Percentiles rank a stretch among this genome's conserved stretches.
phyloP scores from a whole-genome alignment of 2,888 invertebrate species.

The Tubulanus polymorphus region DNA sequence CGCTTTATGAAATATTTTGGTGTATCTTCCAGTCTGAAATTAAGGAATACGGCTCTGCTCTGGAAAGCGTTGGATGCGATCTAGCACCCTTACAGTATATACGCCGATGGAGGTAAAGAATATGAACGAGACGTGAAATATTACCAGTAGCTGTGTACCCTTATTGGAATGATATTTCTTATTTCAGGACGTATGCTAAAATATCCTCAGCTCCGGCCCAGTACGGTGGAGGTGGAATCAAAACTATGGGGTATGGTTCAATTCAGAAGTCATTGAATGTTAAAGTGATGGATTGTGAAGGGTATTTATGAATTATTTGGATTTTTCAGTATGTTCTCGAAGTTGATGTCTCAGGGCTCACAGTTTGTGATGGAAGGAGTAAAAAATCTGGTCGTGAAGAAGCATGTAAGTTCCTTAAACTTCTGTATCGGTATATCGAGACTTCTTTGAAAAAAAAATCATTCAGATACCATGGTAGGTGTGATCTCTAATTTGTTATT shows the following conservation, averaged over 20 bases:
- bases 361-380: constrained; percentile 99
- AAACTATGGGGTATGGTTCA: constrained; percentile 65
- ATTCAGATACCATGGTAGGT: too few relatives aligned
- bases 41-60: constrained; percentile 75
- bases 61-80: constrained; percentile 80
- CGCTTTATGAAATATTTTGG: too few relatives aligned
- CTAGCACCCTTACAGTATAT: constrained; percentile 81
- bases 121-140: background rate
- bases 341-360: constrained; percentile 92
- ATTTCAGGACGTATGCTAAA: constrained; percentile 70
- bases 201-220: constrained; percentile 71
- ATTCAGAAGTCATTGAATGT: background rate
- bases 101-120: constrained; percentile 80
- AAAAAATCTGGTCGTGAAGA: constrained; percentile 96
- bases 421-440: too few relatives aligned
- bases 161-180: background rate
- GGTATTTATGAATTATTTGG: too few relatives aligned
- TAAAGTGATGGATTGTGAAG: background rate
- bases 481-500: constrained; percentile 5
- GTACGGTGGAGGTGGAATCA: constrained; percentile 74
- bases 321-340: constrained; percentile 94
- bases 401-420: constrained; percentile 72
- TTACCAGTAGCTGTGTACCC: background rate
- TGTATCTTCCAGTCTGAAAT: constrained; percentile 63
- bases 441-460: too few relatives aligned